Base-by-base conservation (phyloP, 1,140 invertebrate species). In the Cydia amplana region DNA sequence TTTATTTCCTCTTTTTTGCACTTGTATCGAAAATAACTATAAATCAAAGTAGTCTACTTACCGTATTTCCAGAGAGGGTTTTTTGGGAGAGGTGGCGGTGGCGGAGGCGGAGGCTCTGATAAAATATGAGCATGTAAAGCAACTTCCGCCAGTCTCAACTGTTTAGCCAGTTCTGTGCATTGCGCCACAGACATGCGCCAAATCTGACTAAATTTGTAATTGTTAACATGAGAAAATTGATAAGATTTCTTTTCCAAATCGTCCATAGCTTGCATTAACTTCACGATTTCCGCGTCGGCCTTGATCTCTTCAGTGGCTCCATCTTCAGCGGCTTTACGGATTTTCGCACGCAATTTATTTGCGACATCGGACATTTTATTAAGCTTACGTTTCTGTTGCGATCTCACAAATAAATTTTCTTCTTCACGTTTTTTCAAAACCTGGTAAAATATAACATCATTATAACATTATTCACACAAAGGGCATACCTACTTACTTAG, bases 391-490 rank as follows among this genome's bases (percentile, higher is more conserved):
- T 97, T 97, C 83, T 98, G 97, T 82, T 97, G 95, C 73, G 96
- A 96, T 84, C 96, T 95, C 0, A 97, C 95, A 72, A 97, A 96
- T 0, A 95, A 93, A 86, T 97, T 98, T 89, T 98, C 97, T 76
- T 97, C 96, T 85, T 98, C 97, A 9, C 97, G 93, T 85, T 96
- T 96, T 89, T 97, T 97, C 20, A 98, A 85, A 10, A 98, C 95
- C 91, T 96, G 93, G 6, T 75, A 73, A 43, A 72, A 55, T 40
- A 60, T 12, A 20, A 60, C n/a, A n/a, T n/a, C n/a, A n/a, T n/a
- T 60, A 12, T 12, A 7, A 16, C 49, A 18, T n/a, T 51, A 16
- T 40, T 40, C 36, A 40, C 32, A 32, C 32, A 32, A 43, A 43
- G 40, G 40, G 10, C 40, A 43, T 12, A 43, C 1, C 40, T 43